Evolutionary conservation across 2,113 vertebrate genomes (phyloP), one percentile per base, ranked within the genome.

Genomic region (Oryzias melastigma): DNA sequence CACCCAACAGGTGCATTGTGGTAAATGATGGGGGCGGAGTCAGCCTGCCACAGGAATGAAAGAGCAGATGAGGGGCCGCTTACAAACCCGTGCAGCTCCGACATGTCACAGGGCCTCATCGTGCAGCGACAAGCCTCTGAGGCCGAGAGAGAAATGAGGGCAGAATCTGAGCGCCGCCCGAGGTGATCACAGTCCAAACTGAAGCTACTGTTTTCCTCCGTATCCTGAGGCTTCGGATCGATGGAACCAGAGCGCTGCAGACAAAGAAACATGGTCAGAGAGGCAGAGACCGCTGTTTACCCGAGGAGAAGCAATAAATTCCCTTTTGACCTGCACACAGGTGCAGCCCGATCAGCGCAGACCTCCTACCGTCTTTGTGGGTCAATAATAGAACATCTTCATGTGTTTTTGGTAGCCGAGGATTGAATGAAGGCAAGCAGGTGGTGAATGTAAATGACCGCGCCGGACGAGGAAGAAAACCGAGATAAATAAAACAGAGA

Each of bases 1-100:
- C 35, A 10, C 10, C 67, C 64, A 68, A 71, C 89, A 88, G 86
- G 85, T 86, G 85, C 66, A 69, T 58, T 29, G 75, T 65, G 77
- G 50, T 62, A 69, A 77, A 78, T 46, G 72, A 80, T 78, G 73
- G 5, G 41, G 70, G 66, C 58, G 0, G 20, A 77, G 84, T 83
- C 85, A 75, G 64, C 62, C 68, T 71, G 83, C 80, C 74, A 82
- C 59, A 2, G 57, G 46, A 73, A 82, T 81, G 77, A 80, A 82
- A 81, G 76, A 41, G 69, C 52, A n/a, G 71, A 52, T 68, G 25
- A 40, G 51, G 70, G 69, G 65, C 44, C 4, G 20, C 71, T 46
- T 20, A 56, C 14, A 52, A 52, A 22, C 18, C 41, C 65, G 53
- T 49, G 52, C 62, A 53, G 45, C 44, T 20, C 56, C 42, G 43